Percentiles rank a stretch among this genome's conserved stretches.
phyloP scores from a whole-genome alignment of 1,140 invertebrate genomes.

The Drosophila ambigua region DNA sequence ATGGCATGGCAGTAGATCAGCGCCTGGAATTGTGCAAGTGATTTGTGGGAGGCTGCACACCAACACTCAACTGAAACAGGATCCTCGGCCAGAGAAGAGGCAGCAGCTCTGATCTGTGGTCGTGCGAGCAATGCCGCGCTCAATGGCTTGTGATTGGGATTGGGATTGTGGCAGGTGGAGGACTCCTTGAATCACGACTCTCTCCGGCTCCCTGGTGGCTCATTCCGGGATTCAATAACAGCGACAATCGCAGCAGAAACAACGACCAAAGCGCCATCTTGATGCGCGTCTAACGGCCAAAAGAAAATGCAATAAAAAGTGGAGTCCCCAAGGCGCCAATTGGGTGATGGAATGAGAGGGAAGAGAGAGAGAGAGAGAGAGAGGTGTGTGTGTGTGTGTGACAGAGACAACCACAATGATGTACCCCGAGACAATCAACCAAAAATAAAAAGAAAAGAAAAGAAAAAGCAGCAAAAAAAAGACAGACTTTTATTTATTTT shows the following conservation, averaged over 20 bases:
- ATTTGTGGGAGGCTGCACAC: too few relatives aligned
- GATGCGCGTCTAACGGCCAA: constrained; percentile 47
- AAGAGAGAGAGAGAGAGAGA: background rate
- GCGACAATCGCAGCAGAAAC: constrained; percentile 10
- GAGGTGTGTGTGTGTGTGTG: background rate
- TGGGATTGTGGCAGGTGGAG: too few relatives aligned
- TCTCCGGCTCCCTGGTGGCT: background rate
- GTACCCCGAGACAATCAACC: constrained; percentile 61
- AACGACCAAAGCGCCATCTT: constrained; percentile 45
- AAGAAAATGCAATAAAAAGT: constrained; percentile 71
- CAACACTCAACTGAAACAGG: too few relatives aligned
- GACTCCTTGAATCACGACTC: background rate
- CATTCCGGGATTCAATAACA: constrained; percentile 47
- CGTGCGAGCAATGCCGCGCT: too few relatives aligned
- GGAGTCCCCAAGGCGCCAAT: constrained; percentile 1
- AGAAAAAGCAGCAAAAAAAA: background rate
- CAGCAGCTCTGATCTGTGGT: too few relatives aligned
- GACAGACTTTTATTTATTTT: constrained; percentile 59
- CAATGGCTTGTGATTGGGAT: too few relatives aligned
- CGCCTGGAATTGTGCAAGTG: too few relatives aligned
- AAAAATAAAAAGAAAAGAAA: background rate
- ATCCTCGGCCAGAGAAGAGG: too few relatives aligned
- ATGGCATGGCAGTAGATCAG: too few relatives aligned
- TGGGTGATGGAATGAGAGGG: too few relatives aligned
- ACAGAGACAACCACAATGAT: constrained; percentile 8